Evolutionary conservation across 2,888 invertebrate genomes (phyloP), one percentile per base, ranked within the genome.

Genomic region (Hemistola chrysoprasaria): DNA sequence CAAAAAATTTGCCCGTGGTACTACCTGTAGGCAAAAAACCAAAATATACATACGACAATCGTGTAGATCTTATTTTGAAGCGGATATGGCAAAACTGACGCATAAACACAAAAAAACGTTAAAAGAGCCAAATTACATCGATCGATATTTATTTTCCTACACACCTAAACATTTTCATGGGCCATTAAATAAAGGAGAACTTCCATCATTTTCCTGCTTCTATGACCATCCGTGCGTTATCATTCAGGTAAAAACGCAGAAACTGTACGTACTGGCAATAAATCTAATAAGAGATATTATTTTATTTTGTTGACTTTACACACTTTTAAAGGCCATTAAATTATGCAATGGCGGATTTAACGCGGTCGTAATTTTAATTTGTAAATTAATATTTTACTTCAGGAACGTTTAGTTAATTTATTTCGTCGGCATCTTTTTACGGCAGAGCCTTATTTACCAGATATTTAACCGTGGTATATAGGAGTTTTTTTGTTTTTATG

Each of bases 141-240:
- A 16, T 16, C 16, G 4, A 16, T 16, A 16, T 16, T 16, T 16
- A 16, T 16, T 16, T 16, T 16, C 16, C 16, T 3, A 16, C 16
- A 2, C 16, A 16, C 2, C 16, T 16, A 16, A 16, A 16, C 47
- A 46, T 53, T 48, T 8, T 33, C 25, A 50, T 46, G 50, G 48
- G 40, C 43, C 50, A 52, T 56, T 54, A 52, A 47, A 52, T 45
- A 50, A 53, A 42, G 41, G 35, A 40, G 46, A 53, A 58, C 53
- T 54, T 60, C 56, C 51, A 56, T 21, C 50, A 50, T 46, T 47
- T 59, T 61, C 46, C 45, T 50, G 53, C 44, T 41, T 58, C 47
- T 51, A 42, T 41, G 59, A 49, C 55, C 48, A 55, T 50, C 50
- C 71, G 73, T 73, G 73, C 73, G 72, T 72, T 75, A 75, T 75